Evolutionary conservation across 2,113 vertebrate genomes (phyloP), one percentile per base, ranked within the genome.

Genomic region (Ammodytes dubius): DNA sequence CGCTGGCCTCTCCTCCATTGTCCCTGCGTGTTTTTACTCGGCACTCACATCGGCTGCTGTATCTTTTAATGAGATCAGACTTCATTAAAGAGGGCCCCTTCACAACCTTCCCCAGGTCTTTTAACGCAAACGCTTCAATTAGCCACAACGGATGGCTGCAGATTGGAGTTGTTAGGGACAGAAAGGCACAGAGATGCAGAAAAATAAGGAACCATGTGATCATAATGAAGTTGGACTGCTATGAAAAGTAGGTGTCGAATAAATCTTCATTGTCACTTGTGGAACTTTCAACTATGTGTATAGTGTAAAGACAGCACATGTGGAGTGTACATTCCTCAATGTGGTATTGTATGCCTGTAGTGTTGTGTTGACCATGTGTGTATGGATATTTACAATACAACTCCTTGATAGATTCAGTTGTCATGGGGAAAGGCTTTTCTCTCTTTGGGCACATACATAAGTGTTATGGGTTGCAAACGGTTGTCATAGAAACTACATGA

Each of bases 41-140:
- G 49, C 40, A 14, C 81, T 52, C 64, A 81, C 92, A 88, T 70
- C 86, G 88, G 53, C 90, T 81, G 90, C 79, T 40, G 59, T 95
- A 96, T 96, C 95, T 96, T 97, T 97, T 97, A 97, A 97, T 97
- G 95, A 96, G 95, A 96, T 96, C 95, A 94, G 14, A 87, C 88
- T 91, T 93, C 94, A 94, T 96, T 96, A 96, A 94, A 92, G 94
- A 93, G 75, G 47, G 59, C 60, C 83, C 75, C 74, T 27, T 92
- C 67, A 88, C 72, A 66, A 84, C 91, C 84, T 67, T 84, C 92
- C 94, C 81, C 11, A 40, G 63, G 87, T 95, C 80, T 88, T 93
- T 79, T 82, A 87, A 53, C 7, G 82, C 95, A 89, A 90, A 86
- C 53, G 63, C 81, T 89, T 88, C 90, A 83, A 94, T 95, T 94